Conservation (phyloP, 2,888 invertebrate genomes). For the Palloptera scutellata region DNA sequence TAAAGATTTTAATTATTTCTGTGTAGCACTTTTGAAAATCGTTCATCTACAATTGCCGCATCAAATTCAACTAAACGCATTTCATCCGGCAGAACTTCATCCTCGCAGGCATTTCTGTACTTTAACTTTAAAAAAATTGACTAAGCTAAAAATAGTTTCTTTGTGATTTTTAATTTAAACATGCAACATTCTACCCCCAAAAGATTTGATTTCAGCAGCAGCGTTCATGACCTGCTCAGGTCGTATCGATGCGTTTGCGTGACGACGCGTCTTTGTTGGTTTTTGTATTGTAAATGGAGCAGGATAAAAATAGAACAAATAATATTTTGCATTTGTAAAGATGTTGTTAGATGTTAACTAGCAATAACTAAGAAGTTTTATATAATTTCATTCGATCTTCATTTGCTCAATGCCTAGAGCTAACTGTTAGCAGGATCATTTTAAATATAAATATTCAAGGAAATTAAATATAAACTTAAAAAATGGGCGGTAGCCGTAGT, state of each 20-base stretch:
- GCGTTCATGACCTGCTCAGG: conserved; percentile 25
- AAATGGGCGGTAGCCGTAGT: no score
- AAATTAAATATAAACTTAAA: no score
- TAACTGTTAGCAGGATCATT: no score
- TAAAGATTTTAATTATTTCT: not conserved
- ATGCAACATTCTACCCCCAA: conserved; percentile 2
- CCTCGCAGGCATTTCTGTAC: no score
- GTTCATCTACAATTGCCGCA: no score
- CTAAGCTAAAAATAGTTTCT: conserved; percentile 29
- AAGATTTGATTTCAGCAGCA: conserved; percentile 1
- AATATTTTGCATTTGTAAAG: no score
- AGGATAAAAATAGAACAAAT: not conserved
- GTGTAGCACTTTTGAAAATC: not conserved
- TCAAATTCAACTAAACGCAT: not conserved
- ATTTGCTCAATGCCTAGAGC: no score
- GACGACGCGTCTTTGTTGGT: conserved; percentile 5
- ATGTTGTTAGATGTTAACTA: no score
- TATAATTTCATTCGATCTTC: no score
- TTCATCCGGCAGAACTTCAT: not conserved
- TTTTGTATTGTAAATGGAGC: conserved; percentile 3
- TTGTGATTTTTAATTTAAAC: conserved; percentile 11
- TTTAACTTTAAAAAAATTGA: not conserved
- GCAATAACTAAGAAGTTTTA: no score
- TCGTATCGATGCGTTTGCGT: not conserved
- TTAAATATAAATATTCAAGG: no score